Percentiles rank a stretch among this genome's conserved stretches.
Conservation (phyloP, 2,888 invertebrate genomes). For the Alentia gelatinosa region DNA sequence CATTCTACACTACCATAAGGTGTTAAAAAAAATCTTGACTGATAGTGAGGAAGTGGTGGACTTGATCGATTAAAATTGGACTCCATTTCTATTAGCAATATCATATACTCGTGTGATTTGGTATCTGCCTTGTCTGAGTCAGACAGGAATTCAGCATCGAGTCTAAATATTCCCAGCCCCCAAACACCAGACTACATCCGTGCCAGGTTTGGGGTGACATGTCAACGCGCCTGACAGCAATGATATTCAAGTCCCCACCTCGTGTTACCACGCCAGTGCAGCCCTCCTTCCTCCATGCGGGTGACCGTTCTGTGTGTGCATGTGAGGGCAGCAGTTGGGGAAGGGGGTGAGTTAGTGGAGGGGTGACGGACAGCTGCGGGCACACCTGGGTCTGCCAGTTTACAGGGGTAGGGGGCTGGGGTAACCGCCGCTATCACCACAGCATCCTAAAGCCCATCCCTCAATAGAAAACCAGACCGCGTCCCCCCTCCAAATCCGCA, state of each 20-base stretch:
- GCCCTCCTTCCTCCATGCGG: background rate
- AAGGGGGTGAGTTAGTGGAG: background rate
- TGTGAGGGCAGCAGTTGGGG: background rate
- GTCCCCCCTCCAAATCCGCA: background rate
- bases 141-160: background rate
- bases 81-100: too few relatives aligned
- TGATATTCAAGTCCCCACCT: background rate
- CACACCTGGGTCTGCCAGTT: conserved; percentile 29
- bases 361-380: background rate
- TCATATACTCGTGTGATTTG: too few relatives aligned
- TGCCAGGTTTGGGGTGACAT: background rate
- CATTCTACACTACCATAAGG: background rate
- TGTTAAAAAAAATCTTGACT: background rate
- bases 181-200: background rate
- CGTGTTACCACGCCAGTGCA: background rate
- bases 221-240: too few relatives aligned
- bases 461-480: background rate
- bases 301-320: background rate
- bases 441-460: background rate
- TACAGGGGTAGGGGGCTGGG: background rate
- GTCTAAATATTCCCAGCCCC: background rate
- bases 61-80: too few relatives aligned
- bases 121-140: too few relatives aligned
- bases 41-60: background rate
- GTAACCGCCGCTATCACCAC: background rate